A percentile compares a stretch with the other conserved stretches of the same genome.
Conservation (phyloP, 2,113 vertebrate species). For the Lanius collurio region DNA sequence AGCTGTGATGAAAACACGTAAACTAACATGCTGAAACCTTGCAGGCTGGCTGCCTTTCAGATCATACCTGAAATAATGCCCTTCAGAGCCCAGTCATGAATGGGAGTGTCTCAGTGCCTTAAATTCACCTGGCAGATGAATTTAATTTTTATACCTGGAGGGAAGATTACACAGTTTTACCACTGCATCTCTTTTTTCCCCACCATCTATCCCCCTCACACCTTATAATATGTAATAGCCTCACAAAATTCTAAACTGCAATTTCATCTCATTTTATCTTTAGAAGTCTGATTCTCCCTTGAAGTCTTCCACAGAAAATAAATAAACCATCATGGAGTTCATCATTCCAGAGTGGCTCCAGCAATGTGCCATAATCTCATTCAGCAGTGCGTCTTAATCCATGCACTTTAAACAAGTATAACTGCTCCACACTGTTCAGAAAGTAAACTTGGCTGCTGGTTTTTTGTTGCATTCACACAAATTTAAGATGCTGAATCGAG, state of each 20-base stretch:
- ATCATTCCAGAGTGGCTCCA: background rate
- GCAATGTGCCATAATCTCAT: background rate
- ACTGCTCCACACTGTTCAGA: background rate
- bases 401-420: background rate
- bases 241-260: background rate
- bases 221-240: background rate
- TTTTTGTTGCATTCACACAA: background rate
- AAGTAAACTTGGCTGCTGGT: background rate
- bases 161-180: background rate
- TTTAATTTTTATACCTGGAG: background rate
- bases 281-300: background rate
- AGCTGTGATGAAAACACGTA: background rate
- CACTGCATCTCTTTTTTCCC: background rate
- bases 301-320: background rate
- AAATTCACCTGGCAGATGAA: background rate
- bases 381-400: background rate
- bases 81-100: background rate
- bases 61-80: background rate
- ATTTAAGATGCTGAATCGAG: background rate
- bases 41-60: background rate
- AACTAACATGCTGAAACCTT: background rate
- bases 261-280: background rate
- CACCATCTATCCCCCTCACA: background rate
- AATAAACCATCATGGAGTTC: background rate
- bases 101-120: background rate